phyloP scores from a whole-genome alignment of 1,140 invertebrate genomes.

The Drosophila mojavensis region DNA sequence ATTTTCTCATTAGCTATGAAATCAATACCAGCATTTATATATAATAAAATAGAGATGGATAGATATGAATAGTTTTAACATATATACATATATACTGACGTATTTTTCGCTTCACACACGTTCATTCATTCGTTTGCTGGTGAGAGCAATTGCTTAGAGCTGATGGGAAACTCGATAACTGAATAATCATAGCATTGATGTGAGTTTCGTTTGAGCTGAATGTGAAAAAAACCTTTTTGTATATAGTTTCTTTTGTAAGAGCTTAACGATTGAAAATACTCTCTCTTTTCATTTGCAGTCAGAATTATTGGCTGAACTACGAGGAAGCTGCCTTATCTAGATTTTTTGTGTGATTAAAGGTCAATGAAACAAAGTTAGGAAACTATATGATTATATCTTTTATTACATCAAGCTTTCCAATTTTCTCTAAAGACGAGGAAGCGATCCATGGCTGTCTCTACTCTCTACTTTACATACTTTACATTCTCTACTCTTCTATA shows the following conservation, averaged over 20 bases:
- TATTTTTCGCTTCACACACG: no score
- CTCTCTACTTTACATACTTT: no score
- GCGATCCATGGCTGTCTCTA: no score
- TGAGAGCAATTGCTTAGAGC: constrained; percentile 24
- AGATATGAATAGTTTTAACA: no score
- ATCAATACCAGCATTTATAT: constrained; percentile 73
- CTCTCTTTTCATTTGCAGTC: background rate
- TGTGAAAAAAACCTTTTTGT: constrained; percentile 6
- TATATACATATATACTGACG: no score
- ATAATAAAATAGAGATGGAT: background rate
- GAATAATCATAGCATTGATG: constrained; percentile 11
- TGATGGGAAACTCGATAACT: constrained; percentile 33
- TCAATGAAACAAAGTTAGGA: no score
- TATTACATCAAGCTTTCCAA: no score
- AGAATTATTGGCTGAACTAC: background rate
- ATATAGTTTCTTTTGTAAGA: background rate
- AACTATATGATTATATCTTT: no score
- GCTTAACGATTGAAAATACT: background rate
- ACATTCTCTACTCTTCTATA: no score
- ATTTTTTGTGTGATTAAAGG: no score
- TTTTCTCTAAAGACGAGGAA: no score
- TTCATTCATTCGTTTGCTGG: constrained; percentile 31
- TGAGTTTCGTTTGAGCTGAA: constrained; percentile 18
- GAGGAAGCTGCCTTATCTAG: background rate
- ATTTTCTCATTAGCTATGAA: constrained; percentile 63